These are phyloP conservation scores for Magallana ariakensis DNA, from an alignment of 1,140 invertebrate species.

Conservation along the genomic window DNA sequence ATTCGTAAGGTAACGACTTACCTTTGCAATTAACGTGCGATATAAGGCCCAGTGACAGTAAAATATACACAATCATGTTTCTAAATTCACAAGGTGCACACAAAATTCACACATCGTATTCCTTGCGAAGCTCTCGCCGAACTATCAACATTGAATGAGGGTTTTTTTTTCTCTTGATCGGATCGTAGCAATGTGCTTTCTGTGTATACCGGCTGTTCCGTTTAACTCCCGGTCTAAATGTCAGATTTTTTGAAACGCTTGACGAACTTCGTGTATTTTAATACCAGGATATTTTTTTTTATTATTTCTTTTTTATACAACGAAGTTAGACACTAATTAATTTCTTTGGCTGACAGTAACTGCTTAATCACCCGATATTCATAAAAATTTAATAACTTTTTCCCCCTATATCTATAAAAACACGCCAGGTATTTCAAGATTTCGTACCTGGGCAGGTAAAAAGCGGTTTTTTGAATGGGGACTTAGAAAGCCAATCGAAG, in stretches of 20 bases:
- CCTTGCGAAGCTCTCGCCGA: neutral
- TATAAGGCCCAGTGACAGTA: neutral
- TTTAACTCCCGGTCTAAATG: conserved; percentile 13
- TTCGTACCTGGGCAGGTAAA: neutral
- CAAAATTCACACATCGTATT: conserved; percentile 14
- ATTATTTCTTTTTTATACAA: neutral
- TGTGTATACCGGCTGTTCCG: conserved; percentile 15
- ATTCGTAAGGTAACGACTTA: neutral
- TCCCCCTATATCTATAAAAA: neutral
- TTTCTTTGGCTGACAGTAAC: neutral
- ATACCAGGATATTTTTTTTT: neutral
- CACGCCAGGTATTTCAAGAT: neutral
- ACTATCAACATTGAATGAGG: neutral
- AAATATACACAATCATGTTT: conserved; percentile 19
- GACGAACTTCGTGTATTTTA: neutral
- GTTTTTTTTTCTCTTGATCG: neutral
- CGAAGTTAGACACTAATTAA: conserved; percentile 7
- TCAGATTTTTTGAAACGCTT: conserved; percentile 19
- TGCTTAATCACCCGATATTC: neutral
- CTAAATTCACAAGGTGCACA: conserved; percentile 19
- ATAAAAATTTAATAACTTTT: neutral
- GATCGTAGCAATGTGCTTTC: conserved; percentile 25
- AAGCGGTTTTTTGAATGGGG: neutral
- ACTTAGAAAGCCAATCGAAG: neutral
- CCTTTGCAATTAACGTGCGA: conserved; percentile 13